Percentiles rank a stretch among this genome's conserved stretches.
Evolutionary conservation across 1,140 invertebrate species (phyloP).

Genomic region (Anadara kagoshimensis): DNA sequence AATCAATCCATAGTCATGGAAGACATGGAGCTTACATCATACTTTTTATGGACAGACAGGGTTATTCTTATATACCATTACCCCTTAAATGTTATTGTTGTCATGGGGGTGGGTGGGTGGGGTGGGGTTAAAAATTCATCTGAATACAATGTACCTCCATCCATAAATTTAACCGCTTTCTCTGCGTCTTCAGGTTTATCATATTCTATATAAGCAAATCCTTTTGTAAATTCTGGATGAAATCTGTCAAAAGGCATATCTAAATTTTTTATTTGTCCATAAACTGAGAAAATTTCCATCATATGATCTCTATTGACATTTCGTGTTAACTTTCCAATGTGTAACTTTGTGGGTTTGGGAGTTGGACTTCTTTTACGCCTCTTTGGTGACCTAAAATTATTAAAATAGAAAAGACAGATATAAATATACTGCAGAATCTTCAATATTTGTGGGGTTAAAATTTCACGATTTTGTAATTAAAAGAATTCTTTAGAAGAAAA

Average conservation of each 20-base stretch:
- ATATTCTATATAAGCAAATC: slow-evolving; percentile 97
- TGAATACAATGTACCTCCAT: slow-evolving; percentile 84
- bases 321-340: slow-evolving; percentile 91
- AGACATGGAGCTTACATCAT: too few species aligned
- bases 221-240: slow-evolving; percentile 88
- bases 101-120: background rate
- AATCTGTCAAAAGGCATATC: slow-evolving; percentile 92
- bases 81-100: too few species aligned
- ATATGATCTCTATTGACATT: slow-evolving; percentile 95
- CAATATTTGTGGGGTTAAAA: too few species aligned
- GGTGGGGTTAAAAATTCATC: background rate
- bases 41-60: too few species aligned
- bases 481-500: too few species aligned
- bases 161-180: slow-evolving; percentile 99
- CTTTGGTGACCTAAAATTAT: slow-evolving; percentile 50
- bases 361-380: slow-evolving; percentile 63
- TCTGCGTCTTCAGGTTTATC: slow-evolving; percentile 95
- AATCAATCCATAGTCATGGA: too few species aligned
- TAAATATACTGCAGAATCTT: too few species aligned
- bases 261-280: slow-evolving; percentile 91
- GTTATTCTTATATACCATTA: too few species aligned
- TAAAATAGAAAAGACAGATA: too few species aligned
- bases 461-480: too few species aligned
- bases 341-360: slow-evolving; percentile 82
- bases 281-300: slow-evolving; percentile 94